These are phyloP conservation scores for Sipha maydis DNA, from an alignment of 2,888 invertebrate genomes.

Conservation along the genomic window DNA sequence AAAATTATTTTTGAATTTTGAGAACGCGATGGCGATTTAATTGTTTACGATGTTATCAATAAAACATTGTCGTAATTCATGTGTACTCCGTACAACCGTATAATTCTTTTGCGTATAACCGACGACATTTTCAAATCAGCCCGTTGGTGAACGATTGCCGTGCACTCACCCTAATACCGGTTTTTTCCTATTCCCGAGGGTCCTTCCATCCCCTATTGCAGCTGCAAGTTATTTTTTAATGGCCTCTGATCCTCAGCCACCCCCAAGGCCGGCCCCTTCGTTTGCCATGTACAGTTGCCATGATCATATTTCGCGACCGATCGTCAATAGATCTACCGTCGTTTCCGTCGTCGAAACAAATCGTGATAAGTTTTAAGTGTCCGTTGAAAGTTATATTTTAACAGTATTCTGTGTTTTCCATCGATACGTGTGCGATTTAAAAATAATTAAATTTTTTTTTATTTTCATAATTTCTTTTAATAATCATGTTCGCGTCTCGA, in stretches of 20 bases:
- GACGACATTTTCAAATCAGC: slow-evolving; percentile 57
- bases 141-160: slow-evolving; percentile 49
- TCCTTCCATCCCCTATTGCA: slow-evolving; percentile 46
- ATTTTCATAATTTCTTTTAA: neutral
- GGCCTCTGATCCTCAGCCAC: slow-evolving; percentile 47
- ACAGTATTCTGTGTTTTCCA: neutral
- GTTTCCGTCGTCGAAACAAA: neutral
- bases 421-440: neutral
- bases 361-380: neutral
- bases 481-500: neutral
- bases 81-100: too few relatives aligned
- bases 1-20: too few relatives aligned
- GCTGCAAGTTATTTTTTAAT: slow-evolving; percentile 59
- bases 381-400: neutral
- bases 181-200: slow-evolving; percentile 45
- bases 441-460: neutral
- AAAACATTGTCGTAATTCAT: neutral
- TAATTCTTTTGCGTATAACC: slow-evolving; percentile 7
- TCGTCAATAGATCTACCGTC: slow-evolving; percentile 20
- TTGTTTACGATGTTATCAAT: neutral
- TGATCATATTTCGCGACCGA: slow-evolving; percentile 28
- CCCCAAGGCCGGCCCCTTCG: slow-evolving; percentile 55
- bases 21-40: neutral
- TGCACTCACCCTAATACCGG: slow-evolving; percentile 45
- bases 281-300: slow-evolving; percentile 49